phyloP scores from a whole-genome alignment of 1,140 invertebrate species.

The Diorhabda sublineata region DNA sequence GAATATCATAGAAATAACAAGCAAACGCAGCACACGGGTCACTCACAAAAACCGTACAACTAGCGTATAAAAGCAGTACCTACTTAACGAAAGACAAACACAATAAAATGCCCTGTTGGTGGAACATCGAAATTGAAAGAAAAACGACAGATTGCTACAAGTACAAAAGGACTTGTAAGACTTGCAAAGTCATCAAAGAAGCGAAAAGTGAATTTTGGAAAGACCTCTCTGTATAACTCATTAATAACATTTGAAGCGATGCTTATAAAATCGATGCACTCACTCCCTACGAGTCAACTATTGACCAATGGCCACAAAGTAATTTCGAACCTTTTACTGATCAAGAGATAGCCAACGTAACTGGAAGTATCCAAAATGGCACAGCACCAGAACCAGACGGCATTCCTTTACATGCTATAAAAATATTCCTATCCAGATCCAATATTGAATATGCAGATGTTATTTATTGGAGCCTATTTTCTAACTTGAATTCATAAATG shows the following conservation, averaged over 20 bases:
- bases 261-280: conserved; percentile 7
- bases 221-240: not conserved
- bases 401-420: not conserved
- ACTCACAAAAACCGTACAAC: not conserved
- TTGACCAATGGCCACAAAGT: not conserved
- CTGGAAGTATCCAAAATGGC: not conserved
- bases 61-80: conserved; percentile 1
- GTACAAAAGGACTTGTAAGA: not conserved
- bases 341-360: not conserved
- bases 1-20: not conserved
- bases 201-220: conserved; percentile 8
- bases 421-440: not conserved
- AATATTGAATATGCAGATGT: no score
- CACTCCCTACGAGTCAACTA: not conserved
- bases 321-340: not conserved
- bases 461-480: no score
- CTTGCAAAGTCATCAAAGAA: not conserved
- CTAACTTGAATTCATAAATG: no score
- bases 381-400: conserved; percentile 8
- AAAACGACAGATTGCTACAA: not conserved
- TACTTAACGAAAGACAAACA: not conserved
- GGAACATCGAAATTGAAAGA: not conserved
- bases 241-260: conserved; percentile 6
- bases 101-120: conserved; percentile 1
- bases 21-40: no score